Base-by-base conservation (phyloP, 2,888 invertebrate species). In the Macrophya alboannulata region DNA sequence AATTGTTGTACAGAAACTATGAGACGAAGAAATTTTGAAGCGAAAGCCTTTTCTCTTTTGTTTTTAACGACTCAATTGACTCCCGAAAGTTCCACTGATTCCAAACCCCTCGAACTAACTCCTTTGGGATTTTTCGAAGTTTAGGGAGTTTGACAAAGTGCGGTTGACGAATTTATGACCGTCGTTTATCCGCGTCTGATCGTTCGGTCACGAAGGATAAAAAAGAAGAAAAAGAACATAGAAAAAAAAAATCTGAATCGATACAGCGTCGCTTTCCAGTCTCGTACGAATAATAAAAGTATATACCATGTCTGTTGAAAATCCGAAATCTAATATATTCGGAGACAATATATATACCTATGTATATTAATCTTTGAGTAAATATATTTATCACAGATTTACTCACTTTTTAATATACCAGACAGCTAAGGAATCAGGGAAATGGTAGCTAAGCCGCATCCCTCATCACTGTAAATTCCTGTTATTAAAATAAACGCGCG, bases 121-220 rank as follows among this genome's bases (percentile, higher is more conserved):
- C 81, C 62, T 43, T 1, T 12, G 59, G 62, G 81, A 62, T 43
- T 43, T 62, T 62, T 43, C n/a, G 15, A 51, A 15, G 17, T 81
- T 62, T 59, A 3, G 43, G 62, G 21, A 81, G 40, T 81, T 62
- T 43, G 43, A 62, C 25, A 62, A 62, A 81, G 21, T 51, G 62
- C 62, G 59, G 37, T 81, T 81, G 62, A 81, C 59, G 81, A 81
- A 81, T 62, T 81, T 81, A 81, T 37, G 31, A 62, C 43, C 81
- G 62, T 81, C 81, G 51, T 62, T 62, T 62, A 59, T 59, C 43
- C 43, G 8, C 5, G 40, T 55, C 40, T 17, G 40, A 81, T 43
- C 59, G 37, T 25, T 62, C n/a, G 21, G n/a, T 5, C 81, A 37
- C 40, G 15, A 37, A 55, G 17, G 4, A 25, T 15, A 15, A 77